Percentiles rank a stretch among this genome's conserved stretches.
Evolutionary conservation across 2,888 invertebrate species (phyloP).

Genomic region (Pteria penguin): DNA sequence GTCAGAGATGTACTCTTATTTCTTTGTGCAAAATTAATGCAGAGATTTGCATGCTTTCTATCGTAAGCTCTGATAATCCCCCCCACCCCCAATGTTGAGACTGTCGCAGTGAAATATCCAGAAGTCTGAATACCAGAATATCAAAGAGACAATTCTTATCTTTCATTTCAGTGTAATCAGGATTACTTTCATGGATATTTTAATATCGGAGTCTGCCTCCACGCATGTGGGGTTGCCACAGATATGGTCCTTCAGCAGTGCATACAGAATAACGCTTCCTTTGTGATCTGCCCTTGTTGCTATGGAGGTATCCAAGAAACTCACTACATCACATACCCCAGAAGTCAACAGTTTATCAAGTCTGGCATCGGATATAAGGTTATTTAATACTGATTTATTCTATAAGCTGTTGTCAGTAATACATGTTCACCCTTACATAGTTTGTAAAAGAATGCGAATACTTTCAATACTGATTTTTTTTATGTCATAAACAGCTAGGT

Average conservation of each 20-base stretch:
- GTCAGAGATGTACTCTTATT: too few relatives aligned
- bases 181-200: slow-evolving; percentile 90
- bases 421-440: too few relatives aligned
- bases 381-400: neutral
- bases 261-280: slow-evolving; percentile 87
- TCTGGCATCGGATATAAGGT: slow-evolving; percentile 69
- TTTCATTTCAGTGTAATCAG: slow-evolving; percentile 88
- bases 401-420: too few relatives aligned
- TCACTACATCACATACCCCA: slow-evolving; percentile 89
- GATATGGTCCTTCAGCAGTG: slow-evolving; percentile 94
- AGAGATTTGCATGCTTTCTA: neutral
- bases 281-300: slow-evolving; percentile 96
- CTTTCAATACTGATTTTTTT: too few relatives aligned
- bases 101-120: too few relatives aligned
- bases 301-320: slow-evolving; percentile 93
- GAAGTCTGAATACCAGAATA: neutral
- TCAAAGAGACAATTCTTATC: too few relatives aligned
- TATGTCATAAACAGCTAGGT: too few relatives aligned
- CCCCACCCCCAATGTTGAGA: too few relatives aligned
- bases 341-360: slow-evolving; percentile 83
- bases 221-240: slow-evolving; percentile 96
- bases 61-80: too few relatives aligned
- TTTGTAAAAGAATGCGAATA: too few relatives aligned
- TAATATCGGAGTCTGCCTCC: slow-evolving; percentile 92
- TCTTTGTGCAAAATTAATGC: too few relatives aligned